phyloP scores from a whole-genome alignment of 64 coral and sea anemone species.

The Orbicella faveolata region DNA sequence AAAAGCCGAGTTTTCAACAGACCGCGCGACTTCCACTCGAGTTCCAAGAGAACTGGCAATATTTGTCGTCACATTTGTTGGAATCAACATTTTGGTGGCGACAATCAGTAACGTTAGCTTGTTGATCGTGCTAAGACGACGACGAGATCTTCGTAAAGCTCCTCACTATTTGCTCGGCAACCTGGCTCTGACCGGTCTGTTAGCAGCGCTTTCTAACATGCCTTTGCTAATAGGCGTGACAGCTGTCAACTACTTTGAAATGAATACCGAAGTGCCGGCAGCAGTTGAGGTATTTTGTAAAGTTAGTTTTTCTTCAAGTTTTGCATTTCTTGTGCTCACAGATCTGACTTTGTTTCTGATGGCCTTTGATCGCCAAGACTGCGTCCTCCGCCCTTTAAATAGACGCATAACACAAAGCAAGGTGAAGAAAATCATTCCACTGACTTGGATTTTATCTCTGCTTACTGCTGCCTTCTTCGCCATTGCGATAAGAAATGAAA shows the following conservation, averaged over 20 bases:
- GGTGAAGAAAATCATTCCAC: background rate
- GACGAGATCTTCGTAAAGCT: background rate
- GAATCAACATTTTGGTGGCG: background rate
- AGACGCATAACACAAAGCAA: background rate
- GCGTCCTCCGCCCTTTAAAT: background rate
- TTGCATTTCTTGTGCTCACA: background rate
- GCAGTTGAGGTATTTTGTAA: background rate
- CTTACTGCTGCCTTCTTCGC: background rate
- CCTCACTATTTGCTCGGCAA: background rate
- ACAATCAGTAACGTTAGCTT: background rate
- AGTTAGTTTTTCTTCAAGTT: background rate
- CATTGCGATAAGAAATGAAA: background rate
- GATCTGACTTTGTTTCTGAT: background rate
- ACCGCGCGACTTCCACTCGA: background rate
- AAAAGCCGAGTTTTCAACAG: background rate
- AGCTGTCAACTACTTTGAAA: background rate
- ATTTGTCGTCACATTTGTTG: background rate
- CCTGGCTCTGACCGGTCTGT: background rate
- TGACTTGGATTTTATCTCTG: background rate
- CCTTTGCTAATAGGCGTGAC: background rate
- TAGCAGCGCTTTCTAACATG: background rate
- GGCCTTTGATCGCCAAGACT: background rate
- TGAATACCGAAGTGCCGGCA: background rate
- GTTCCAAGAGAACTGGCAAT: background rate
- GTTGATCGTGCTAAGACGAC: background rate